Percentiles rank a stretch among this genome's conserved stretches.
phyloP scores from a whole-genome alignment of 2,797 vertebrate genomes.

The Anniella stebbinsi region DNA sequence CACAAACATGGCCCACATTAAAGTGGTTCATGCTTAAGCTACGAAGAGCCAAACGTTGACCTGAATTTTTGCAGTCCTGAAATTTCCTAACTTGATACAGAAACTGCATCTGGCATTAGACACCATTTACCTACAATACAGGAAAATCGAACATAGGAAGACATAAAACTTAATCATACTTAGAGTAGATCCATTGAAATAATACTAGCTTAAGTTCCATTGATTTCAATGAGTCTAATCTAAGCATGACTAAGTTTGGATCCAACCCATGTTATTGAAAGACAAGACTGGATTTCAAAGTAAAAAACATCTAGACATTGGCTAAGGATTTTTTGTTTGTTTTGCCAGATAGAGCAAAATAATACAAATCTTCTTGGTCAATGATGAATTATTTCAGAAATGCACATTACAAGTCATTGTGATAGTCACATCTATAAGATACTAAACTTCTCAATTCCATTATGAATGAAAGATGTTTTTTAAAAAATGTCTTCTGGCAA shows the following conservation, averaged over 20 bases:
- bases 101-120: background rate
- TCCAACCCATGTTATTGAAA: background rate
- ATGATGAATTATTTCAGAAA: constrained; percentile 19
- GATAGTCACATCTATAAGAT: constrained; percentile 12
- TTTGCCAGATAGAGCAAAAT: constrained; percentile 44
- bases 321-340: constrained; percentile 29
- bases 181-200: background rate
- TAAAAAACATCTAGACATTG: background rate
- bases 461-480: background rate
- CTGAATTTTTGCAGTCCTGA: background rate
- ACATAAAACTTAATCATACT: background rate
- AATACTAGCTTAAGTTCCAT: background rate
- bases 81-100: background rate
- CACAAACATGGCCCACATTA: background rate
- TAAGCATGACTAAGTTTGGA: background rate
- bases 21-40: background rate
- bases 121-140: background rate
- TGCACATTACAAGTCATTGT: constrained; percentile 14
- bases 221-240: background rate
- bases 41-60: background rate
- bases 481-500: background rate
- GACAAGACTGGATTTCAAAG: background rate
- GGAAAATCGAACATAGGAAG: background rate
- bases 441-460: background rate
- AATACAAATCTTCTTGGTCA: constrained; percentile 11